Base-by-base conservation (phyloP, 2,888 invertebrate genomes). In the Nasonia oneida region DNA sequence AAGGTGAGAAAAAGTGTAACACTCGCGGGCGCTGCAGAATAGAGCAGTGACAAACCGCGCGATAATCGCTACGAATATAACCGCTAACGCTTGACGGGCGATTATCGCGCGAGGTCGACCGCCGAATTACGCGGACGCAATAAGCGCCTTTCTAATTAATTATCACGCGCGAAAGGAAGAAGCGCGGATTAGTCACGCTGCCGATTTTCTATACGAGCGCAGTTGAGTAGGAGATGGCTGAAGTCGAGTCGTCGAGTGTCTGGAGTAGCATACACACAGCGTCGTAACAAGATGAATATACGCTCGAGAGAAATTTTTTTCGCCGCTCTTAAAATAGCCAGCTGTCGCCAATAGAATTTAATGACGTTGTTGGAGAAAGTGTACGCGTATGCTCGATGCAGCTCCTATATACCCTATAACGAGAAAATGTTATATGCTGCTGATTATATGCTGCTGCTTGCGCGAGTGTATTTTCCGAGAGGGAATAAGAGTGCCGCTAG, bases 41-140 rank as follows among this genome's bases (percentile, higher is more conserved):
- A 50, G 29, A 29, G 29, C 10, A 61, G 39, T 37, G 53, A 75
- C 47, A 75, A 23, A 53, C 15, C 18, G 33, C 42, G 42, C 14
- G n/a, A 23, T 47, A 47, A 47, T 74, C 42, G 64, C 15, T 39
- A 37, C 37, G 76, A 57, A n/a, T 29, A 53, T 8, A 37, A 37
- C 47, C 76, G 29, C 53, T 64, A 64, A 18, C 53, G 53, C 53
- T 18, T 53, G 5, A 18, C 57, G 57, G 14, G 29, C 10, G 64
- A 67, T 67, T 29, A 67, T 29, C 64, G 50, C 50, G 12, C 71
- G 64, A 67, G 64, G 64, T 47, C 57, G 64, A 77, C 83, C 73
- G 39, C 81, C 87, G 86, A 85, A 82, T 81, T 75, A 81, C 82
- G 81, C 75, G 73, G 67, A 23, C 64, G 61, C 33, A 29, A 29